Conservation (phyloP, 1,140 invertebrate genomes). For the Drosophila sp. region DNA sequence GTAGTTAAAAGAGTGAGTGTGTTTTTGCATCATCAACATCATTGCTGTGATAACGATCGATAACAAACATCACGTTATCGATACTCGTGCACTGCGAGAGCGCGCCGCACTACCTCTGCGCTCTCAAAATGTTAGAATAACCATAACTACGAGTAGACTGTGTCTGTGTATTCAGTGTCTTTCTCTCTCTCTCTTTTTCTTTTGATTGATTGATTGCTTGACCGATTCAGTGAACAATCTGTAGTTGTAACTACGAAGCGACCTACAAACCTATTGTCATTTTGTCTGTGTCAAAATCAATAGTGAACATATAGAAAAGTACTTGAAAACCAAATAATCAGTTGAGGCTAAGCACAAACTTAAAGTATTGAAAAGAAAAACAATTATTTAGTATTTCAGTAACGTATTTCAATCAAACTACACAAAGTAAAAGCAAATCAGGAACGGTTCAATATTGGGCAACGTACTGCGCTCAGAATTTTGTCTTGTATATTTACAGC, state of each 20-base stretch:
- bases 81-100: slow-evolving; percentile 39
- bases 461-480: slow-evolving; percentile 50
- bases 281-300: slow-evolving; percentile 48
- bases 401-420: slow-evolving; percentile 41
- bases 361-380: background rate
- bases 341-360: slow-evolving; percentile 45
- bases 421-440: slow-evolving; percentile 57
- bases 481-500: slow-evolving; percentile 49
- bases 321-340: slow-evolving; percentile 40
- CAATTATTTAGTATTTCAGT: slow-evolving; percentile 1
- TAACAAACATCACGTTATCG: slow-evolving; percentile 2
- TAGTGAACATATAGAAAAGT: slow-evolving; percentile 32
- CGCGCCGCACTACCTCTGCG: slow-evolving; percentile 43
- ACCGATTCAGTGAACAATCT: slow-evolving; percentile 6
- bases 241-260: slow-evolving; percentile 43
- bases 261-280: slow-evolving; percentile 29
- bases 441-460: slow-evolving; percentile 18
- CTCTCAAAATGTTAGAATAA: slow-evolving; percentile 24
- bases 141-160: slow-evolving; percentile 24
- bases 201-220: slow-evolving; percentile 3
- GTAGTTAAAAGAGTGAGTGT: slow-evolving; percentile 61
- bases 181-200: slow-evolving; percentile 16
- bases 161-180: slow-evolving; percentile 27
- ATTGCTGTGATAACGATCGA: too few species aligned
- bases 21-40: too few species aligned